Conservation (phyloP, 2,888 invertebrate species). For the Apotomis betuletana region DNA sequence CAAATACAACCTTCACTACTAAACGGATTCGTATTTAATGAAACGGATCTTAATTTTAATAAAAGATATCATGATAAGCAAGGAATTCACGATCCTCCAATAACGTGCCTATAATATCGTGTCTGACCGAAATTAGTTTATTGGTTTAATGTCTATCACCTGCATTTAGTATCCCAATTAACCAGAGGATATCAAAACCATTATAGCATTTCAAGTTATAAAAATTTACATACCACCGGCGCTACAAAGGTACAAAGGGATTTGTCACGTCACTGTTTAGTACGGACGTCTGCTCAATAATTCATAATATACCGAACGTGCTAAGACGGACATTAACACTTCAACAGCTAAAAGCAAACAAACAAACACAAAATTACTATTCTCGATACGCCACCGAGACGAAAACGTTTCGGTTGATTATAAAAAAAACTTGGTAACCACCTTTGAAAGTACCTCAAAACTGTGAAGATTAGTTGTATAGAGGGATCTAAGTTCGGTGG, state of each 20-base stretch:
- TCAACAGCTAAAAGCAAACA: constrained; percentile 65
- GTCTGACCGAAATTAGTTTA: neutral
- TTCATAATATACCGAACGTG: constrained; percentile 72
- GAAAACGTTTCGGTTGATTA: constrained; percentile 49
- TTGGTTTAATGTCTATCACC: neutral
- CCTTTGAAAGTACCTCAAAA: constrained; percentile 2
- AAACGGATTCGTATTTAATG: neutral
- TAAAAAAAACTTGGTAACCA: constrained; percentile 32
- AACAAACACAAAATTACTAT: constrained; percentile 62
- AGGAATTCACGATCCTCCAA: neutral
- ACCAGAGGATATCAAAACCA: neutral
- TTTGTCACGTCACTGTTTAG: constrained; percentile 37
- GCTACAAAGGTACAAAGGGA: constrained; percentile 31
- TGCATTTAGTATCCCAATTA: neutral
- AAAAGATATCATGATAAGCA: neutral
- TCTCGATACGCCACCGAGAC: constrained; percentile 52
- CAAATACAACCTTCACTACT: neutral
- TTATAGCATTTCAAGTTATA: constrained; percentile 13
- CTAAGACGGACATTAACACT: constrained; percentile 73
- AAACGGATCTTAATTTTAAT: neutral
- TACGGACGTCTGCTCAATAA: constrained; percentile 67
- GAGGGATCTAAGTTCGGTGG: constrained; percentile 1
- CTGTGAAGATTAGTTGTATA: neutral
- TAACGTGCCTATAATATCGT: neutral
- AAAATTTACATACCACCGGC: constrained; percentile 31